phyloP scores from a whole-genome alignment of 2,888 invertebrate genomes.

The Lithosia quadra region DNA sequence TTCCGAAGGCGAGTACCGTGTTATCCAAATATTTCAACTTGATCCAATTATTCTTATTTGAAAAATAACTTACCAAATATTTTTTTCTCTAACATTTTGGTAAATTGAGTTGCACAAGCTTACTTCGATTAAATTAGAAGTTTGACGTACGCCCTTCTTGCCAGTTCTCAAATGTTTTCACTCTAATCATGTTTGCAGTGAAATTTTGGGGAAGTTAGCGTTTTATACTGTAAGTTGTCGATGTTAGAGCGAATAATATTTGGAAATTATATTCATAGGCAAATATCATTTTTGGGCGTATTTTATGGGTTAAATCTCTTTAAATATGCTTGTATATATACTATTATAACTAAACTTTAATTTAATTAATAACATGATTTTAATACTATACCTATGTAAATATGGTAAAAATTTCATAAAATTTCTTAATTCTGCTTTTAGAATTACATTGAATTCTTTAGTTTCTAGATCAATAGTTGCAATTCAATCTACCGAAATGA shows the following conservation, averaged over 20 bases:
- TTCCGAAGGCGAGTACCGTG: conserved; percentile 46
- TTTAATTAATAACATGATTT: too few relatives aligned
- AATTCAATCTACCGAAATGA: conserved; percentile 37
- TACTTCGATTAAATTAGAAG: conserved; percentile 45
- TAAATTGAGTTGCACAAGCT: conserved; percentile 52
- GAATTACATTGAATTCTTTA: background rate
- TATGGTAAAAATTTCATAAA: background rate
- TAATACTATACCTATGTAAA: background rate
- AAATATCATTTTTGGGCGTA: background rate
- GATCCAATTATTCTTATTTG: conserved; percentile 41
- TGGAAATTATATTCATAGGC: background rate
- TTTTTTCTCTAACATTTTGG: conserved; percentile 42
- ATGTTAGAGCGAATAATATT: background rate
- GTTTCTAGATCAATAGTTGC: conserved; percentile 22
- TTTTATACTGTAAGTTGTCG: conserved; percentile 19
- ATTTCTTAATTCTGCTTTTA: background rate
- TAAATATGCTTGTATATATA: background rate
- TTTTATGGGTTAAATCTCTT: background rate
- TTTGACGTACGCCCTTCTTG: conserved; percentile 33
- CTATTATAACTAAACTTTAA: background rate
- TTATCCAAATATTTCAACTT: conserved; percentile 41
- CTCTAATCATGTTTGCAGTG: conserved; percentile 30
- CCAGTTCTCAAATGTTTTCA: conserved; percentile 29
- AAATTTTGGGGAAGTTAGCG: conserved; percentile 18
- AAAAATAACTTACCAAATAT: conserved; percentile 37